Evolutionary conservation across 2,113 vertebrate species (phyloP).

Genomic region (Malurus elegans): DNA sequence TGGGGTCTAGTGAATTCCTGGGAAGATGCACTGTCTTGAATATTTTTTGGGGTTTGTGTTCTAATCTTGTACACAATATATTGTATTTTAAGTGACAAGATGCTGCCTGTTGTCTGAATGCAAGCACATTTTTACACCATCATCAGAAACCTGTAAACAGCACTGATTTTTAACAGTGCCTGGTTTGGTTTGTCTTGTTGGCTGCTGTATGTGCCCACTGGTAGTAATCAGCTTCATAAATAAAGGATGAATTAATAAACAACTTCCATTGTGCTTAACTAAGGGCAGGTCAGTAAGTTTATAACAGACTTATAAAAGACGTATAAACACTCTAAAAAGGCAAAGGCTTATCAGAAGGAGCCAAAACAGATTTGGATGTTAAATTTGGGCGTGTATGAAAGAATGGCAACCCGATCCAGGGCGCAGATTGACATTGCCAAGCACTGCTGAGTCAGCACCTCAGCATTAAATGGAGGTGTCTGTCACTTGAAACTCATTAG

Average conservation of each 20-base stretch:
- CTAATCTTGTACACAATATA: not conserved
- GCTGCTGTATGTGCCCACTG: fast-evolving
- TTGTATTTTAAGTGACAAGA: not conserved
- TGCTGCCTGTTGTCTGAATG: not conserved
- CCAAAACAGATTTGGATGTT: not conserved
- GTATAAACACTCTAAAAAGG: not conserved
- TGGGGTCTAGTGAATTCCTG: not conserved
- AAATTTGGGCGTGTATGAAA: not conserved
- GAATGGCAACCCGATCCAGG: not conserved
- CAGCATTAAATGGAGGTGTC: not conserved
- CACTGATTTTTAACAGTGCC: not conserved
- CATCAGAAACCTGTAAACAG: not conserved
- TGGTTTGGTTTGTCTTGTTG: not conserved
- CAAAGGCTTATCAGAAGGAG: not conserved
- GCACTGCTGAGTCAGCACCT: not conserved
- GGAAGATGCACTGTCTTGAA: not conserved
- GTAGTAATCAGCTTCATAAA: not conserved
- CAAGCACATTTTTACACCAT: fast-evolving
- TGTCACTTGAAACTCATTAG: not conserved
- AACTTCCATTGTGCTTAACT: not conserved
- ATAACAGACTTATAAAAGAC: not conserved
- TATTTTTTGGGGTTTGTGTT: not conserved
- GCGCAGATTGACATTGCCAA: not conserved
- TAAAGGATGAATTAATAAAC: not conserved
- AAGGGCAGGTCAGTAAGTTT: not conserved